phyloP scores from a whole-genome alignment of 2,797 vertebrate genomes.

The Peromyscus melanophrys region DNA sequence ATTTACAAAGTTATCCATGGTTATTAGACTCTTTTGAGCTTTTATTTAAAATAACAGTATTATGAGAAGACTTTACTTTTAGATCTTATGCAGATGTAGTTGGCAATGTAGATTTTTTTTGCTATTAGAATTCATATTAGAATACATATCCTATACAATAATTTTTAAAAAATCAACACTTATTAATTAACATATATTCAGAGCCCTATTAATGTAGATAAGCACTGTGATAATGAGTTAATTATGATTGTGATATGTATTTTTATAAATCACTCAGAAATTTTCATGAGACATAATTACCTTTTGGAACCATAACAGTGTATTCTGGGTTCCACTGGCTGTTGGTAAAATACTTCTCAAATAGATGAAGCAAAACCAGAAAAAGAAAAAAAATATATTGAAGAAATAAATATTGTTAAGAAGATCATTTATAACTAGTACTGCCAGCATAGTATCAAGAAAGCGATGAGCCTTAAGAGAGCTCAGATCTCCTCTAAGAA shows the following conservation, averaged over 20 bases:
- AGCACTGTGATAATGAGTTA: conserved; percentile 31
- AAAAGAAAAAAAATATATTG: conserved; percentile 46
- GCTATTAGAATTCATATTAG: conserved; percentile 41
- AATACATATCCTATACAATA: conserved; percentile 39
- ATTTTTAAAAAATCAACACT: conserved; percentile 33
- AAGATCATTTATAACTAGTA: not conserved
- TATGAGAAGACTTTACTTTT: conserved; percentile 66
- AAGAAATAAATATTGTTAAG: not conserved
- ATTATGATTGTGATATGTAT: conserved; percentile 54
- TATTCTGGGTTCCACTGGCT: not conserved
- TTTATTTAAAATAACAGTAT: conserved; percentile 73
- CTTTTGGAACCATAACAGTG: not conserved
- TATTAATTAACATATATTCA: conserved; percentile 66
- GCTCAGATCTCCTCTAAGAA: not conserved
- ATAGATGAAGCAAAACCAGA: not conserved
- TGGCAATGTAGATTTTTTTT: conserved; percentile 65
- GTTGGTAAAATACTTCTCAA: conserved; percentile 40
- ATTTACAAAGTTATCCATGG: conserved; percentile 61
- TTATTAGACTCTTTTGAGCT: conserved; percentile 60
- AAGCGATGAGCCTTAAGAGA: not conserved
- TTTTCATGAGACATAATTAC: conserved; percentile 59
- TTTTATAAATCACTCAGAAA: conserved; percentile 53
- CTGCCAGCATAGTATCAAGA: not conserved
- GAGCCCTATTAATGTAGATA: conserved; percentile 2
- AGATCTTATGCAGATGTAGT: conserved; percentile 4